These are phyloP conservation scores for Dissostichus mawsoni DNA, from an alignment of 2,113 vertebrate genomes.

Conservation along the genomic window DNA sequence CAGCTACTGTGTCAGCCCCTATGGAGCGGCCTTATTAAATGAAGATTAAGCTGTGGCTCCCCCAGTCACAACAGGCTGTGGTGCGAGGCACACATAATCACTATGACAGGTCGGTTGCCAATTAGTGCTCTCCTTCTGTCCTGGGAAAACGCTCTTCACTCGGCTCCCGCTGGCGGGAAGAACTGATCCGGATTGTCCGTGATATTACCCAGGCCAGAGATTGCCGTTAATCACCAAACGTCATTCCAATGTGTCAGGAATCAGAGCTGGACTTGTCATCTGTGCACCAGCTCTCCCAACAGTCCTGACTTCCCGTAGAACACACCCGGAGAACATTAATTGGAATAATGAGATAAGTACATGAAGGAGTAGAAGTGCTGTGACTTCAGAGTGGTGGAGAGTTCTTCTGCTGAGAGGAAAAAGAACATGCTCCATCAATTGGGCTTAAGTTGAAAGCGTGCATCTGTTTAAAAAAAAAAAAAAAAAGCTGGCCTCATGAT, in stretches of 20 bases:
- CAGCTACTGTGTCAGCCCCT: conserved; percentile 75
- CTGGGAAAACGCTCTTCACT: conserved; percentile 76
- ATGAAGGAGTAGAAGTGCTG: conserved; percentile 46
- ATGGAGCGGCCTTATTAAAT: conserved; percentile 86
- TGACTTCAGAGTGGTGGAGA: conserved; percentile 48
- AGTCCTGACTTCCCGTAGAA: conserved; percentile 36
- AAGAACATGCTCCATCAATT: conserved; percentile 67
- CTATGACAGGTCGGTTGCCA: conserved; percentile 76
- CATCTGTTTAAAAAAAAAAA: conserved; percentile 47
- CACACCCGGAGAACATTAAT: conserved; percentile 51
- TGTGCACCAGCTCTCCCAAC: conserved; percentile 52
- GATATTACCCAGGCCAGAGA: conserved; percentile 75
- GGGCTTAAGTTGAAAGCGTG: conserved; percentile 60
- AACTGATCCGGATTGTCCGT: conserved; percentile 73
- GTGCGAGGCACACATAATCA: conserved; percentile 78
- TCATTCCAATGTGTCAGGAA: conserved; percentile 63
- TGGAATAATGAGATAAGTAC: conserved; percentile 47
- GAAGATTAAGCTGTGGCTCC: conserved; percentile 83
- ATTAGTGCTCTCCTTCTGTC: conserved; percentile 80
- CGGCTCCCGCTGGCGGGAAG: conserved; percentile 71
- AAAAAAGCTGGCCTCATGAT: conserved; percentile 32
- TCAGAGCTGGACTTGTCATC: conserved; percentile 68
- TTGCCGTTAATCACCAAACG: conserved; percentile 71
- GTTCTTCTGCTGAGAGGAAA: conserved; percentile 53
- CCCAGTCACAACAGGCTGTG: conserved; percentile 78